These are phyloP conservation scores for Gerris buenoi DNA, from an alignment of 1,140 invertebrate genomes.

Conservation along the genomic window DNA sequence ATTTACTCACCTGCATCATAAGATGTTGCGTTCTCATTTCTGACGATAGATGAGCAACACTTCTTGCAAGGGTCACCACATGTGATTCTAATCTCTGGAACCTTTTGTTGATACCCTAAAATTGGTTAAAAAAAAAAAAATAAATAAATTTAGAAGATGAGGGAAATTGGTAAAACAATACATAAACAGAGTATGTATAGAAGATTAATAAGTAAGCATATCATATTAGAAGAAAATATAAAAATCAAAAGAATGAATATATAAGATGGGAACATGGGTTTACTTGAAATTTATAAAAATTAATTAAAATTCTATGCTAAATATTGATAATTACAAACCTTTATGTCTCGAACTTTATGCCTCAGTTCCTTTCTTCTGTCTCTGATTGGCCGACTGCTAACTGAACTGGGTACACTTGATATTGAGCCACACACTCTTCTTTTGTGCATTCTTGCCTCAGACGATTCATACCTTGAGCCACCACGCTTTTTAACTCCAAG, in stretches of 20 bases:
- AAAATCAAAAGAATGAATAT: no score
- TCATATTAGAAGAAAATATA: no score
- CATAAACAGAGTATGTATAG: slow-evolving; percentile 6
- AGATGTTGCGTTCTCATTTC: slow-evolving; percentile 83
- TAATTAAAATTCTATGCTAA: background rate
- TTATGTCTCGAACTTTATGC: slow-evolving; percentile 52
- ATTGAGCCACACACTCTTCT: slow-evolving; percentile 53
- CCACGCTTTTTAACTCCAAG: slow-evolving; percentile 48
- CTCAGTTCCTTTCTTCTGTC: slow-evolving; percentile 43
- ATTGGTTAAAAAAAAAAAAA: slow-evolving; percentile 7
- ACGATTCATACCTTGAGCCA: slow-evolving; percentile 36
- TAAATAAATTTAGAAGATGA: background rate
- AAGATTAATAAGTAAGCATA: no score
- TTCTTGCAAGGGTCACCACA: slow-evolving; percentile 76
- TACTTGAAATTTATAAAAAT: no score
- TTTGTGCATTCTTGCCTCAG: slow-evolving; percentile 43
- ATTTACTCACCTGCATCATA: slow-evolving; percentile 48
- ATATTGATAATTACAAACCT: slow-evolving; percentile 36
- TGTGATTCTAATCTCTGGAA: slow-evolving; percentile 83
- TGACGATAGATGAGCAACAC: slow-evolving; percentile 80
- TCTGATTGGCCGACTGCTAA: slow-evolving; percentile 51
- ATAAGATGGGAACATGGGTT: no score
- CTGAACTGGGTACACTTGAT: slow-evolving; percentile 67
- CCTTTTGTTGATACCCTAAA: slow-evolving; percentile 65
- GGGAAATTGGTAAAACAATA: no score